Base-by-base conservation (phyloP, 35 echinoderm and acorn worm species). In the Anneissia japonica region DNA sequence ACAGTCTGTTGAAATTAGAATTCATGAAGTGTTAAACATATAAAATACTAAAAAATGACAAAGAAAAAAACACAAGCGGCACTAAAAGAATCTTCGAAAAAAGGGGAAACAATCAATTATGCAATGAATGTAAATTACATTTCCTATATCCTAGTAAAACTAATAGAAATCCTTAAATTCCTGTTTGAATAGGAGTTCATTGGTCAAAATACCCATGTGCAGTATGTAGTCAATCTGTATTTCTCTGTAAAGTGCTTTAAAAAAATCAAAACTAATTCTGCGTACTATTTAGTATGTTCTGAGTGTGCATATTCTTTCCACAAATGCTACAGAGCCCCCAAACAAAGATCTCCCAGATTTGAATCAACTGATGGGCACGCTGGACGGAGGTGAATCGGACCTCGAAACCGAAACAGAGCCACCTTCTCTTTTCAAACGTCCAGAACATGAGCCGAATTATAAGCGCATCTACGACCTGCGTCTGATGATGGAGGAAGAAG, bases 381-480 rank as follows among this genome's bases (percentile, higher is more conserved):
- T 98, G 46, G 91, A 97, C 32, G 95, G 92, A 23, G 95, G 95
- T 26, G 91, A 98, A 46, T 88, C 88, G n/a, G 91, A 98, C 32
- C 77, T 93, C 0, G 91, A 98, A 17, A 86, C 95, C 2, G 91
- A 93, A 77, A 86, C 38, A 64, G 86, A 88, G 43, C 95, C 95
- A 1, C 95, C 91, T 0, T 77, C 75, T 0, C 84, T 98, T 29
- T 98, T 98, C 83, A 86, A 90, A 77, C 73, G 81, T 17, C 95
- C 95, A n/a, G 95, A 98, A 75, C 95, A 98, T 31, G 91, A 93
- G 81, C 95, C 95, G 19, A 91, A 93, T 46, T 98, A 98, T 86
- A 80, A 81, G 39, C 84, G 81, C 31, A 98, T 98, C 55, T 91
- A 88, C 4, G 75, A 88, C 38, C 83, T 98, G 0, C 74, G 46